Conservation (phyloP, 2,113 vertebrate genomes). For the Petroica traversi region DNA sequence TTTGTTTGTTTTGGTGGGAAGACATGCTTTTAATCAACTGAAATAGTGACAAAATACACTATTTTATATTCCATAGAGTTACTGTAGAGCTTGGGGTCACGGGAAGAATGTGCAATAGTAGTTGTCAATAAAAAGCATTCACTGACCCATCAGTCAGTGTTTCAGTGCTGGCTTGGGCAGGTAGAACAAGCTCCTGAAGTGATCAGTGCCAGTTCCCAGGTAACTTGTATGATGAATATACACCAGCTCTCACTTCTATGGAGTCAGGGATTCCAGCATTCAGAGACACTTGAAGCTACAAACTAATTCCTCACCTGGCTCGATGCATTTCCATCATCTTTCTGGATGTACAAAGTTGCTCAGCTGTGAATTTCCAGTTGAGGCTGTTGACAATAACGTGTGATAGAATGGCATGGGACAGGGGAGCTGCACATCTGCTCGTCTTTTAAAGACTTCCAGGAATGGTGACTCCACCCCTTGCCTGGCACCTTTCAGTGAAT, state of each 20-base stretch:
- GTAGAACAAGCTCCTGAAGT: not conserved
- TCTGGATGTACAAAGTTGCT: not conserved
- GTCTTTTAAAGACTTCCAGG: not conserved
- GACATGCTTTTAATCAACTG: not conserved
- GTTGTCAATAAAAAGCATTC: not conserved
- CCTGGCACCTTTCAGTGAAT: not conserved
- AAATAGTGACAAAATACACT: not conserved
- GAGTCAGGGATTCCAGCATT: not conserved
- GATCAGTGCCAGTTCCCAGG: not conserved
- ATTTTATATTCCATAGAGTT: not conserved
- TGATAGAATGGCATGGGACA: not conserved
- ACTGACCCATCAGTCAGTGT: not conserved
- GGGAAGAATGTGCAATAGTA: not conserved
- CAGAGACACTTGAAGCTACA: not conserved
- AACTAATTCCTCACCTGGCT: not conserved
- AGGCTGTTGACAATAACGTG: not conserved
- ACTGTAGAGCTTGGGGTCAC: not conserved
- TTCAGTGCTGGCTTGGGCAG: not conserved
- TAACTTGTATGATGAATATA: not conserved
- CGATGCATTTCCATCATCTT: not conserved
- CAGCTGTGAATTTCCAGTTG: not conserved
- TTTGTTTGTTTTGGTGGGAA: not conserved
- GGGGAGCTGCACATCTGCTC: not conserved
- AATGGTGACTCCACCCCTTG: not conserved
- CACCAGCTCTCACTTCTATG: not conserved